Conservation (phyloP, 2,113 vertebrate genomes). For the Clarias batrachus region DNA sequence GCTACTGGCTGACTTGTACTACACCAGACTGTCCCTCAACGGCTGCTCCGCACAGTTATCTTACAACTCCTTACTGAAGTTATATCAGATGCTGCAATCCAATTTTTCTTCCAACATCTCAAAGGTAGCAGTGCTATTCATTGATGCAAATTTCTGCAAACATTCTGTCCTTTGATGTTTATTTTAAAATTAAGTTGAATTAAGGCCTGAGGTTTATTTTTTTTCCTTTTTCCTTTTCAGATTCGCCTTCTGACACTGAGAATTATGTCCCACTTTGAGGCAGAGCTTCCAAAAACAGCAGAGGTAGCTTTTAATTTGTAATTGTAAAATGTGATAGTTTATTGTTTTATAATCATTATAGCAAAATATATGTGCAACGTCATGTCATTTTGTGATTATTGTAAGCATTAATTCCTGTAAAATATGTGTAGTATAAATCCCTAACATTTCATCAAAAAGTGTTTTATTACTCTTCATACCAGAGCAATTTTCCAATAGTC, state of each 20-base stretch:
- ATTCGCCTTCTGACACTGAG: constrained; percentile 87
- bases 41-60: constrained; percentile 82
- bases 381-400: neutral
- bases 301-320: constrained; percentile 74
- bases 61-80: constrained; percentile 76
- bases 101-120: constrained; percentile 88
- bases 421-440: neutral
- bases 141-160: neutral
- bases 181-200: neutral
- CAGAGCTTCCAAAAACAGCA: constrained; percentile 65
- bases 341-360: neutral
- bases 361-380: neutral
- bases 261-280: constrained; percentile 88
- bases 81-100: constrained; percentile 78
- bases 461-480: neutral
- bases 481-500: neutral
- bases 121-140: constrained; percentile 70
- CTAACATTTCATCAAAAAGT: neutral
- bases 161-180: neutral
- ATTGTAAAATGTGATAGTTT: neutral
- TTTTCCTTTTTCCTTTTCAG: constrained; percentile 62
- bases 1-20: constrained; percentile 89
- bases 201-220: neutral
- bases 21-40: constrained; percentile 82
- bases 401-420: neutral